Percentiles rank a stretch among this genome's conserved stretches.
phyloP scores from a whole-genome alignment of 2,113 vertebrate species.

The Andinoacara biseriatus region DNA sequence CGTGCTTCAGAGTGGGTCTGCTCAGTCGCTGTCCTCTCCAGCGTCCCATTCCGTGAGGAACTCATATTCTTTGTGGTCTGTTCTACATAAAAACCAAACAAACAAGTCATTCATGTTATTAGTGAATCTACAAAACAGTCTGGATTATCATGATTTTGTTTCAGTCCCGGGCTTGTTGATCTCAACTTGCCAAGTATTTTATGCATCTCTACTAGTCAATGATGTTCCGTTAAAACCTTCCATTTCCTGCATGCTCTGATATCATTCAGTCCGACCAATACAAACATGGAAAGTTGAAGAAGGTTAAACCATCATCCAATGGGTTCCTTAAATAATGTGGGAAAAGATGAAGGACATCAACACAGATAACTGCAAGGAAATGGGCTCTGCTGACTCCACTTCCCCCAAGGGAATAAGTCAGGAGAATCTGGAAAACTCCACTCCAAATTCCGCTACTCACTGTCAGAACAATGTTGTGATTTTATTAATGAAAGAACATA shows the following conservation, averaged over 20 bases:
- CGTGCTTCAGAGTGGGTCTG: constrained; percentile 51
- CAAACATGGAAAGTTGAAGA: constrained; percentile 15
- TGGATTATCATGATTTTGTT: background rate
- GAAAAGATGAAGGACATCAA: constrained; percentile 63
- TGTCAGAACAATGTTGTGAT: constrained; percentile 20
- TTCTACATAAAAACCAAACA: constrained; percentile 1
- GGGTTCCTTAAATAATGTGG: constrained; percentile 37
- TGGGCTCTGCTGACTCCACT: constrained; percentile 63
- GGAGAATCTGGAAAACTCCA: constrained; percentile 47
- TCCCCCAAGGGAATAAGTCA: constrained; percentile 72
- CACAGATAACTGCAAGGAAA: constrained; percentile 77
- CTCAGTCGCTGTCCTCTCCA: constrained; percentile 72
- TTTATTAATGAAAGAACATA: background rate
- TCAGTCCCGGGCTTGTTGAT: fast-evolving
- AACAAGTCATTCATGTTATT: background rate
- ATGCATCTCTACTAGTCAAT: background rate
- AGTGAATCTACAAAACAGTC: background rate
- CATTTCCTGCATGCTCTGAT: background rate
- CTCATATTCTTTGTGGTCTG: constrained; percentile 70
- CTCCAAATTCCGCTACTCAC: background rate
- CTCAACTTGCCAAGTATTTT: background rate
- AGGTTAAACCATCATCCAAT: constrained; percentile 29
- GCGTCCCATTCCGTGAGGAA: constrained; percentile 75
- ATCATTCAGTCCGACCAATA: background rate
- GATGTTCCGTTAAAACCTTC: background rate